Evolutionary conservation across 2,888 invertebrate genomes (phyloP).

Genomic region (Parelbella ahira): DNA sequence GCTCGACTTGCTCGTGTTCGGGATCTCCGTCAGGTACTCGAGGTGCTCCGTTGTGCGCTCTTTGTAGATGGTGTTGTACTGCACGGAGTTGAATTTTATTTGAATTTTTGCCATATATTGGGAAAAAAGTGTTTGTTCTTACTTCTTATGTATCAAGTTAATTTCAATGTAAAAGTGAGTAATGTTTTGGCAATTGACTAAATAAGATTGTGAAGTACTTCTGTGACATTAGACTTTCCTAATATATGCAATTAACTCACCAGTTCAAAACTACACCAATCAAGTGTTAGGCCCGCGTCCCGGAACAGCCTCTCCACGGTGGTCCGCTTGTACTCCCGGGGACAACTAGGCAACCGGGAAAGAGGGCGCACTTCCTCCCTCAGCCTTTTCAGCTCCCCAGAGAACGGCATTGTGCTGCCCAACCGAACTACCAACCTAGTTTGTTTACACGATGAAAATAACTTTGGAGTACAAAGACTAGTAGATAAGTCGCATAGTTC

Average conservation of each 20-base stretch:
- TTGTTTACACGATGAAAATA: no score
- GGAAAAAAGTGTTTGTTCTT: no score
- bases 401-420: conserved; percentile 88
- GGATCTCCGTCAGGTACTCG: conserved; percentile 56
- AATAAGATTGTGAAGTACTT: no score
- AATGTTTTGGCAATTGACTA: no score
- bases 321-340: conserved; percentile 90
- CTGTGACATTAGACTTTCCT: no score
- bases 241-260: conserved; percentile 80
- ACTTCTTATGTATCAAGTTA: no score
- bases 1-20: conserved; percentile 39
- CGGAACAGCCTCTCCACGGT: conserved; percentile 91
- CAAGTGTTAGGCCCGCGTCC: conserved; percentile 87
- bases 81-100: conserved; percentile 35
- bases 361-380: conserved; percentile 91
- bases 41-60: conserved; percentile 52
- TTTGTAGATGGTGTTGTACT: conserved; percentile 70
- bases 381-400: conserved; percentile 83
- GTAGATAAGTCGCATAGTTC: no score
- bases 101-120: no score
- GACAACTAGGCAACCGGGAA: conserved; percentile 88
- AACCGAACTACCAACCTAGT: conserved; percentile 77
- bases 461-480: no score
- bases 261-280: conserved; percentile 94
- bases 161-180: no score